Base-by-base conservation (phyloP, 2,888 invertebrate genomes). In the Orgyia antiqua region DNA sequence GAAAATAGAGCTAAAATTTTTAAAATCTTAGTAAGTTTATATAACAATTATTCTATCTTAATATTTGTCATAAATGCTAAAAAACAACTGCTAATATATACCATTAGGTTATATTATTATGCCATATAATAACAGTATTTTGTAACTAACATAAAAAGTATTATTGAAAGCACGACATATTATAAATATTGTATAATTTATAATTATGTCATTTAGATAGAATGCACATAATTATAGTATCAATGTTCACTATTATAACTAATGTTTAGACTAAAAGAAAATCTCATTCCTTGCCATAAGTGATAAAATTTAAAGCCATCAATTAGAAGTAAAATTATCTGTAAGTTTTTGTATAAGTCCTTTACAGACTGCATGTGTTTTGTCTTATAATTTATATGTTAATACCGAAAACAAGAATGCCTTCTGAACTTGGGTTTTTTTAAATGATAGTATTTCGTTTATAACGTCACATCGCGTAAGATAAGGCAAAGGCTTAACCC, bases 271-370 rank as follows among this genome's bases (percentile, higher is more conserved):
- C 10, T 36, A 15, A 21, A 24, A 11, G 15, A 13, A 36, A 45
- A 29, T 43, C 45, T 49, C 41, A 49, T 46, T 51, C 50, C 55
- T 57, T 61, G 62, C 62, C 58, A 58, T 55, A 49, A 38, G 30
- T 42, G 29, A 34, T 51, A 48, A 28, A 42, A 36, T 36, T 33
- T 31, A 9, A 33, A 36, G 34, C 47, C 43, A 54, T 49, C 33
- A 39, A 36, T 40, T 42, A 28, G 24, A 27, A 30, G 39, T 30
- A 36, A 31, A 33, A 31, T 38, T 49, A 28, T 15, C 13, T 25
- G 10, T 53, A 53, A 13, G 10, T 4, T 10, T 4, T 23, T 11
- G 10, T 23, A 11, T 2, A 11, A 23, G 11, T 9, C 8, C n/a
- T n/a, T 20, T 20, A 20, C 20, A n/a, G 20, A n/a, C 20, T n/a